phyloP scores from a whole-genome alignment of 2,797 vertebrate species.

The Anguilla marmorata region DNA sequence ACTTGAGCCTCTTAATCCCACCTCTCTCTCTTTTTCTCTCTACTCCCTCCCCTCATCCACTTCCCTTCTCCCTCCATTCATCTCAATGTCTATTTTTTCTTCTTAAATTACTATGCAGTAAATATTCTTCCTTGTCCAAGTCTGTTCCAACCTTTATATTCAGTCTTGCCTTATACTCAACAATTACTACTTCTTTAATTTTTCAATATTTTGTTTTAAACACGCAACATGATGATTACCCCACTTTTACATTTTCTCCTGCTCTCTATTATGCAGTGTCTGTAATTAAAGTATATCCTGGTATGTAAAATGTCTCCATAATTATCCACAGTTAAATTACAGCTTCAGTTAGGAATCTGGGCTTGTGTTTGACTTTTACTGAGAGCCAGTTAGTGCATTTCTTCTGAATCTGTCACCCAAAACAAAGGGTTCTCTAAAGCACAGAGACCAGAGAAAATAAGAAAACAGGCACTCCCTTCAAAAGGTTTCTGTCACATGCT shows the following conservation, averaged over 20 bases:
- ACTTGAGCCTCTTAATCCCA: background rate
- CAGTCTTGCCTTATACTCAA: background rate
- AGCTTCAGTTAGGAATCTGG: background rate
- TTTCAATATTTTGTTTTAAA: background rate
- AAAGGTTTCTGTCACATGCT: background rate
- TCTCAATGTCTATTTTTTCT: background rate
- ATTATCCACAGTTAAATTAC: background rate
- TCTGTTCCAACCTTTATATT: background rate
- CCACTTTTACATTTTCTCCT: background rate
- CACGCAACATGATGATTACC: background rate
- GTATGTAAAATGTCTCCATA: background rate
- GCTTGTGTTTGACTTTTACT: background rate
- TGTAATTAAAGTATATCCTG: background rate
- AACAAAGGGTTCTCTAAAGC: background rate
- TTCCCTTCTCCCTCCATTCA: conserved; percentile 9
- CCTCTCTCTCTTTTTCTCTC: background rate
- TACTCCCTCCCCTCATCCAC: background rate
- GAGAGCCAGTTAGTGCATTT: background rate
- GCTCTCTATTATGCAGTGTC: background rate
- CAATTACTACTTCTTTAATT: background rate
- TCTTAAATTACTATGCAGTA: background rate
- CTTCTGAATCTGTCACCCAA: background rate
- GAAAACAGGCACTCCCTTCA: background rate
- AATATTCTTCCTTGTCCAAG: background rate
- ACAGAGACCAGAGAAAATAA: background rate